Percentiles rank a stretch among this genome's conserved stretches.
Conservation (phyloP, 2,797 vertebrate species). For the Passerculus sandwichensis region DNA sequence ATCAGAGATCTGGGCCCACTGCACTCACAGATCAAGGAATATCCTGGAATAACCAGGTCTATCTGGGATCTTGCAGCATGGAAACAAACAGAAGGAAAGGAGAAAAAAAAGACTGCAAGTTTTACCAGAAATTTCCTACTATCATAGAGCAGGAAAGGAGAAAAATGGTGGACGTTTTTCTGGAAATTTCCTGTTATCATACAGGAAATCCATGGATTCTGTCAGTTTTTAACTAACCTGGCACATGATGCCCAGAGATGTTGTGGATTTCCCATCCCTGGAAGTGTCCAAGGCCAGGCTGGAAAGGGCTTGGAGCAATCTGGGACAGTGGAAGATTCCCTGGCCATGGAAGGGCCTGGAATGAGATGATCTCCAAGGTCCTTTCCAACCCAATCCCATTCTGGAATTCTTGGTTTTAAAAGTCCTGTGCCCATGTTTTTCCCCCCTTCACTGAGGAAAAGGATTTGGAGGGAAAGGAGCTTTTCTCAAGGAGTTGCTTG, state of each 20-base stretch:
- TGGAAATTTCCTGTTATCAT: neutral
- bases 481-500: neutral
- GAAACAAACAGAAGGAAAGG: neutral
- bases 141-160: too few species aligned
- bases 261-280: neutral
- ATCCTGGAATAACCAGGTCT: neutral
- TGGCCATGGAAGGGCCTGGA: neutral
- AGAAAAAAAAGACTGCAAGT: too few species aligned
- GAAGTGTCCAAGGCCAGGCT: neutral
- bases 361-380: neutral
- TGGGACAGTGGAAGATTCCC: neutral
- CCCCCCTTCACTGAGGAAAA: neutral
- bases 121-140: too few species aligned
- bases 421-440: rapidly evolving
- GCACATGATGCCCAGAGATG: too few species aligned
- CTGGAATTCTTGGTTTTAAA: neutral
- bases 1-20: neutral
- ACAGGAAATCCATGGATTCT: neutral
- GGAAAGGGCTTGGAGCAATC: neutral
- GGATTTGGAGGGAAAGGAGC: neutral
- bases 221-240: too few species aligned
- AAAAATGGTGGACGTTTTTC: neutral
- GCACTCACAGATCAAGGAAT: neutral
- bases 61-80: rapidly evolving
- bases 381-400: neutral